Evolutionary conservation across 2,797 vertebrate genomes (phyloP), one percentile per base, ranked within the genome.

Genomic region (Poecile montanus): DNA sequence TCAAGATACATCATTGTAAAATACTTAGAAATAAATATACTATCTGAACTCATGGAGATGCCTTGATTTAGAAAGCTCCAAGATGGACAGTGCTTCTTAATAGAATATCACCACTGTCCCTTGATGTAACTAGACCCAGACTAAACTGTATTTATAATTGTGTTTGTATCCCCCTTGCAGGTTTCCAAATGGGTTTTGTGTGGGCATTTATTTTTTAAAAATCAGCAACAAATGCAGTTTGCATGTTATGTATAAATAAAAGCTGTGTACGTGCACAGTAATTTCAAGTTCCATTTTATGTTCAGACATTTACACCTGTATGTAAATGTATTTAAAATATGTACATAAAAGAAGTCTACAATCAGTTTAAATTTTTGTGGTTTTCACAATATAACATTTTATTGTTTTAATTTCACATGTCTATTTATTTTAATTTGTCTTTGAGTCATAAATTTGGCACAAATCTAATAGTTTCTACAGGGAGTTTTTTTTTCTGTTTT

Each of bases 131-230:
- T 67, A 48, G 79, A 60, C 54, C 40, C 14, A 22, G 8, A 27
- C 18, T 20, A 32, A 36, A 14, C 14, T 44, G 7, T 54, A 16
- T 75, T 34, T 66, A 14, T 70, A 45, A 4, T 21, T 13, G 21
- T 57, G 57, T 27, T 71, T 54, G 26, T 70, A 32, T 2, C 2
- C 3, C 0, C 1, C 2, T 38, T 71, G 8, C 6, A 60, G 40
- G n/a, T 53, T 84, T 75, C 50, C 54, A 44, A 34, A 32, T 4
- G 4, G 18, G 7, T 71, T 89, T 89, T 72, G 16, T 75, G 38
- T 57, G 42, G 23, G 26, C 12, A 7, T 45, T 3, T 1, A 16
- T 63, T 42, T 78, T 40, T 34, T 3, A 40, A 65, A 70, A 53
- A 53, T 1, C 2, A 40, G 9, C 50, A 68, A 38, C 50, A 65